phyloP scores from a whole-genome alignment of 2,888 invertebrate species.

The Sinotaia quadrata region DNA sequence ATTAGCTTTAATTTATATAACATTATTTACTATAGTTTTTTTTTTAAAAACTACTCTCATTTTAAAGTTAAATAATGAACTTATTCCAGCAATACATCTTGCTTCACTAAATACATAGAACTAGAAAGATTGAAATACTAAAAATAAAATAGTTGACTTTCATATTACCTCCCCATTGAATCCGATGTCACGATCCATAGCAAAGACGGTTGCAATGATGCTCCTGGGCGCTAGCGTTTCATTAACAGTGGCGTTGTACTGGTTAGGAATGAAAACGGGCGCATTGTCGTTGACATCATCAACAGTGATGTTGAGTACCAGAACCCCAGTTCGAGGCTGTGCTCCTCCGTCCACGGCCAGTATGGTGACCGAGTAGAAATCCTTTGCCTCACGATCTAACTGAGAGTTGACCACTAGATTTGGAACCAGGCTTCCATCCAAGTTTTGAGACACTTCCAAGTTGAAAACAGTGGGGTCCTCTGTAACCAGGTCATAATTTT shows the following conservation, averaged over 20 bases:
- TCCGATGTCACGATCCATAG: slow-evolving; percentile 31
- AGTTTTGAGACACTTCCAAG: slow-evolving; percentile 28
- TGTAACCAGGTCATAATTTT: slow-evolving; percentile 19
- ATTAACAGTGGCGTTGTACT: slow-evolving; percentile 28
- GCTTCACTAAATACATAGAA: no score
- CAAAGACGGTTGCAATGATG: slow-evolving; percentile 23
- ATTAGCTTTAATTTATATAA: no score
- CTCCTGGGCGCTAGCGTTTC: slow-evolving; percentile 20
- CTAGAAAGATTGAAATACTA: neutral
- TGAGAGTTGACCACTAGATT: slow-evolving; percentile 28
- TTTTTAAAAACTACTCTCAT: no score
- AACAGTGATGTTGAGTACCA: slow-evolving; percentile 34
- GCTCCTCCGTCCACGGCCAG: slow-evolving; percentile 34
- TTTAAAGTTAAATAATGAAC: no score
- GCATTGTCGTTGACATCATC: slow-evolving; percentile 38
- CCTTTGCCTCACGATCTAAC: slow-evolving; percentile 29
- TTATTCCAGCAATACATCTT: no score
- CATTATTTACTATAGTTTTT: no score
- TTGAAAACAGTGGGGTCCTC: slow-evolving; percentile 17
- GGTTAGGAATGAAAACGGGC: slow-evolving; percentile 25
- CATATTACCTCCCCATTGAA: slow-evolving; percentile 28
- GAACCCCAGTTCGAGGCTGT: slow-evolving; percentile 26
- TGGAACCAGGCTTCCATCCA: slow-evolving; percentile 36
- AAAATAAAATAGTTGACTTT: neutral
- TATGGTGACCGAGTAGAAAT: slow-evolving; percentile 27